phyloP scores from a whole-genome alignment of 2,797 vertebrate genomes.

The Clarias platycephalus region DNA sequence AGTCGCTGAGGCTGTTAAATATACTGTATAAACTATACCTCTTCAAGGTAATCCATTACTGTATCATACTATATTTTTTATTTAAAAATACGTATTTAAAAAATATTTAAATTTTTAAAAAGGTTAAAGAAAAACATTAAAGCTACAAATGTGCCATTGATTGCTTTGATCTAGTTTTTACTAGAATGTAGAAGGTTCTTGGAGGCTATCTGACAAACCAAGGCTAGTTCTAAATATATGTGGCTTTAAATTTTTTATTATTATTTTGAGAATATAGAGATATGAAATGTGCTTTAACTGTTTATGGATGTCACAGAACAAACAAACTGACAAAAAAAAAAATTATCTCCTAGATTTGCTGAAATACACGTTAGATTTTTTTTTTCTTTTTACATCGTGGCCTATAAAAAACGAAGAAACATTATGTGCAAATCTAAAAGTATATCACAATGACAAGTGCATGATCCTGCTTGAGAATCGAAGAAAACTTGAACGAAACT shows the following conservation, averaged over 20 bases:
- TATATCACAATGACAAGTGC: not conserved
- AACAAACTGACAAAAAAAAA: too few species aligned
- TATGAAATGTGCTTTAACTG: not conserved
- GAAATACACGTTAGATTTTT: too few species aligned
- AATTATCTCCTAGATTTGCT: too few species aligned
- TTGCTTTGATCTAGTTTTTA: not conserved
- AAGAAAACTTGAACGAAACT: slow-evolving; percentile 9
- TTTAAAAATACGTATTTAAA: too few species aligned
- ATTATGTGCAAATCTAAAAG: not conserved
- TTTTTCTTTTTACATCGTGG: not conserved
- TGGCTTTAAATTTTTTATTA: too few species aligned
- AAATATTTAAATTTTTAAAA: not conserved
- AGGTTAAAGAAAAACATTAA: not conserved
- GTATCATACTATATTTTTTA: too few species aligned
- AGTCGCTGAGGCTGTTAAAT: not conserved
- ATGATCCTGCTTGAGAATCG: not conserved
- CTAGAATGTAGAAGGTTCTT: not conserved
- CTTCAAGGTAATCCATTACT: not conserved
- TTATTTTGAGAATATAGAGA: not conserved
- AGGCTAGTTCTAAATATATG: not conserved
- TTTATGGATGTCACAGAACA: not conserved
- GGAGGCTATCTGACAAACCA: not conserved
- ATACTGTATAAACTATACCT: too few species aligned
- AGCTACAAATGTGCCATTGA: not conserved
- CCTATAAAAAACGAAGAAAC: not conserved